Percentiles rank a stretch among this genome's conserved stretches.
These are phyloP conservation scores for Theonella swinhoei DNA, from an alignment of 37 sponge, comb jelly and placozoan genomes.

Conservation along the genomic window DNA sequence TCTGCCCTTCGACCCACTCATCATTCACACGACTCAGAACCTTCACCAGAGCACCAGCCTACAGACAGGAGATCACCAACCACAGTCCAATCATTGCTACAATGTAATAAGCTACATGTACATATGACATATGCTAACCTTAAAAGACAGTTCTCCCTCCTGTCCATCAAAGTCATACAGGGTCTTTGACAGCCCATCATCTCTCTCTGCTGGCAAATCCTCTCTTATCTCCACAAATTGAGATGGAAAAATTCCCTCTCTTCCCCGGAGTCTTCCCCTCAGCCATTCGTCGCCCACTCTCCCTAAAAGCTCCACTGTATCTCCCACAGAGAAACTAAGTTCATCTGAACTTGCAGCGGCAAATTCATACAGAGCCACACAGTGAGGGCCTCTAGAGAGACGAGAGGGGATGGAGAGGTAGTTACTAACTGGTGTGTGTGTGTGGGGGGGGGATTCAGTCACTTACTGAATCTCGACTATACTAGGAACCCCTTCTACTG, in stretches of 20 bases:
- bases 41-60: constrained; percentile 25
- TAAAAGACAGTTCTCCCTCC: constrained; percentile 81
- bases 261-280: constrained; percentile 35
- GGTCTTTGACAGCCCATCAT: constrained; percentile 9
- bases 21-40: constrained; percentile 40
- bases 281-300: constrained; percentile 69
- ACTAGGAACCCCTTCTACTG: neutral
- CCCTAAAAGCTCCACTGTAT: constrained; percentile 22
- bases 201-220: neutral
- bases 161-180: constrained; percentile 74
- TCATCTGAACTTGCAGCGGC: constrained; percentile 61
- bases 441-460: neutral
- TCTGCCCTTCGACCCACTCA: constrained; percentile 59
- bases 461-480: neutral
- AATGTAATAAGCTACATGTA: neutral
- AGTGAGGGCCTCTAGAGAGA: constrained; percentile 59
- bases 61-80: too few relatives aligned
- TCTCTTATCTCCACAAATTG: constrained; percentile 42
- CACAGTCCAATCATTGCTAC: too few relatives aligned
- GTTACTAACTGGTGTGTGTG: neutral
- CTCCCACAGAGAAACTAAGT: constrained; percentile 60
- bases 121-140: constrained; percentile 35
- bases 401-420: neutral
- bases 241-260: constrained; percentile 55
- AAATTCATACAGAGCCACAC: constrained; percentile 62